These are phyloP conservation scores for Xanthorhoe designata DNA, from an alignment of 2,888 invertebrate genomes.

Conservation along the genomic window DNA sequence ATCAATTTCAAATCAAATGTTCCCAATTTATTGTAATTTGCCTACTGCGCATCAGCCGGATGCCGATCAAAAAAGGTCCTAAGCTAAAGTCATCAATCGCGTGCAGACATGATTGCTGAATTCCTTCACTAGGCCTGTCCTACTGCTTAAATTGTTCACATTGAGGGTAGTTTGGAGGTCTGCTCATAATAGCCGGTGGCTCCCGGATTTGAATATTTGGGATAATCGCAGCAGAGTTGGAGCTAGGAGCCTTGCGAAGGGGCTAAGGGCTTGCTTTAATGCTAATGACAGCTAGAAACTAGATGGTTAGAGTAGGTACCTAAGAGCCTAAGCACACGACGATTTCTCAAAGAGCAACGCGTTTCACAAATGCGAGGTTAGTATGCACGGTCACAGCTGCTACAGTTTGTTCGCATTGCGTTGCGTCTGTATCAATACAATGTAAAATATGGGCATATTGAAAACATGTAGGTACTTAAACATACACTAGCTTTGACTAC, in stretches of 20 bases:
- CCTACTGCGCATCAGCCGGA: conserved; percentile 59
- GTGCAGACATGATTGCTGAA: conserved; percentile 65
- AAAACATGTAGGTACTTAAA: too few relatives aligned
- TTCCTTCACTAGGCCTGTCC: conserved; percentile 53
- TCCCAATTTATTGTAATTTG: not conserved
- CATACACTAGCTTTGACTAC: too few relatives aligned
- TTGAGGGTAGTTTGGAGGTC: conserved; percentile 14
- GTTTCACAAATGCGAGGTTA: too few relatives aligned
- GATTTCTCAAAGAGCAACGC: too few relatives aligned
- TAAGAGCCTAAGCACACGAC: too few relatives aligned
- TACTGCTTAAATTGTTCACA: not conserved
- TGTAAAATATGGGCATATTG: too few relatives aligned
- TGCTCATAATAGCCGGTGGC: conserved; percentile 21
- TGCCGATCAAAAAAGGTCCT: conserved; percentile 56
- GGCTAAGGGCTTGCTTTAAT: too few relatives aligned
- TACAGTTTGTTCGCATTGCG: too few relatives aligned
- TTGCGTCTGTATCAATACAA: too few relatives aligned
- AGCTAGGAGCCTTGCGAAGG: not conserved
- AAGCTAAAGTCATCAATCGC: conserved; percentile 3
- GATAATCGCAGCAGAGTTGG: conserved; percentile 36
- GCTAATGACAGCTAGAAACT: too few relatives aligned
- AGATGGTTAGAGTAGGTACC: too few relatives aligned
- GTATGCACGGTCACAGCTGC: too few relatives aligned
- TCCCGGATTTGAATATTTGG: conserved; percentile 44
- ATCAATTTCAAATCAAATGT: not conserved